A percentile compares a stretch with the other conserved stretches of the same genome.
Conservation (phyloP, 2,888 invertebrate species). For the Patella pellucida region DNA sequence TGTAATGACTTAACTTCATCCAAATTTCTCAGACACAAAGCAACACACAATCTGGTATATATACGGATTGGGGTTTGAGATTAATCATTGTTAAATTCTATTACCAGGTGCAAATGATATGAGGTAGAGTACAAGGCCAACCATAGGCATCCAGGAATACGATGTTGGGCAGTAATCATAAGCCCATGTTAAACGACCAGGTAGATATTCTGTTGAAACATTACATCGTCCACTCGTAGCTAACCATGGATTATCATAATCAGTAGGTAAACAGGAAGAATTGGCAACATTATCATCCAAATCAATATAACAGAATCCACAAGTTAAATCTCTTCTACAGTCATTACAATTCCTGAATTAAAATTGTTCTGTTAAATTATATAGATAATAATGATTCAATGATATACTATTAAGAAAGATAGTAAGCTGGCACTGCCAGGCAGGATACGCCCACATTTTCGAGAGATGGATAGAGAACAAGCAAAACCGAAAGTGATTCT, state of each 20-base stretch:
- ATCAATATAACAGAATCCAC: conserved; percentile 73
- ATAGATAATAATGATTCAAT: too few species aligned
- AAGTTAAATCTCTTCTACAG: conserved; percentile 71
- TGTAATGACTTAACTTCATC: too few species aligned
- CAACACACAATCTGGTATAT: too few species aligned
- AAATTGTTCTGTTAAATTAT: not conserved
- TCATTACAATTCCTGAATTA: conserved; percentile 68
- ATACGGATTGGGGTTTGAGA: not conserved
- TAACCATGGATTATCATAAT: conserved; percentile 57
- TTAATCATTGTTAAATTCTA: not conserved
- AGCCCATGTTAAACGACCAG: conserved; percentile 67
- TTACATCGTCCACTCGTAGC: conserved; percentile 66
- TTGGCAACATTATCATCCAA: conserved; percentile 48
- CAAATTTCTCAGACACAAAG: too few species aligned
- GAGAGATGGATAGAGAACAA: too few species aligned
- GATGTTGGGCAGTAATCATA: conserved; percentile 72
- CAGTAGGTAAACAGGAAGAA: conserved; percentile 69
- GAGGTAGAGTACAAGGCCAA: conserved; percentile 72
- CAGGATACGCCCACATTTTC: too few species aligned
- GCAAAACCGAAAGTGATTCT: too few species aligned
- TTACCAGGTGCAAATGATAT: conserved; percentile 73
- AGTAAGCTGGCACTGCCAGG: too few species aligned
- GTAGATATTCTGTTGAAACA: conserved; percentile 36
- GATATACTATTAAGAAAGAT: too few species aligned
- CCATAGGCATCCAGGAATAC: conserved; percentile 71